Evolutionary conservation across 2,113 vertebrate species (phyloP), one percentile per base, ranked within the genome.

Genomic region (Chlamydotis undulata): DNA sequence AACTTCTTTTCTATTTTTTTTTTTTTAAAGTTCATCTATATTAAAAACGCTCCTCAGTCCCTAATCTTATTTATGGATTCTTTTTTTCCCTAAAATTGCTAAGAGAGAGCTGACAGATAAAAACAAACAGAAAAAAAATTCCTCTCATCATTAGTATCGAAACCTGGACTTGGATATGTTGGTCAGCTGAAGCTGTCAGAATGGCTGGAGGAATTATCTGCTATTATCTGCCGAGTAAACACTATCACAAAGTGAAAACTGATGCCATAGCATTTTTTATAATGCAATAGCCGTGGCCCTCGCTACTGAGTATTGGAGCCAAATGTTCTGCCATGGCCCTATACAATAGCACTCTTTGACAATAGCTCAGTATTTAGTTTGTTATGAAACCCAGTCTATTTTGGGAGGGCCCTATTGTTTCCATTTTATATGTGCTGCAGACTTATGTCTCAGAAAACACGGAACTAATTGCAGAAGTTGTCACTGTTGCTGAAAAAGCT

Each of bases 351-450:
- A 12, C 74, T 33, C 91, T 50, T 50, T 85, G 95, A 96, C 95
- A 96, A 97, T 94, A 90, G 93, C 85, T 91, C 77, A 28, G 91
- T 23, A 61, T 60, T 96, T 39, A 70, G 89, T 70, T 67, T 74
- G 93, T 96, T 94, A 96, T 93, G 94, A 96, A 96, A 97, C 13
- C 63, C 93, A 90, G 94, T 64, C 96, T 97, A 96, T 97, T 97
- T 97, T 88, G 95, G 95, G 96, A 97, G 87, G 91, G 83, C 89
- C 61, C 92, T 3, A 93, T 96, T 97, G 94, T 97, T 97, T 61
- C 92, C 41, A 41, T 28, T 82, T 93, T 91, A 68, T 69, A 63
- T 94, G 95, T 52, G 87, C 89, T 95, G 77, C 87, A 89, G 81
- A 47, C 85, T 96, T 28, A 79, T 10, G 83, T 71, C 90, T 83